Evolutionary conservation across 2,113 vertebrate species (phyloP).

Genomic region (Haemorhous mexicanus): DNA sequence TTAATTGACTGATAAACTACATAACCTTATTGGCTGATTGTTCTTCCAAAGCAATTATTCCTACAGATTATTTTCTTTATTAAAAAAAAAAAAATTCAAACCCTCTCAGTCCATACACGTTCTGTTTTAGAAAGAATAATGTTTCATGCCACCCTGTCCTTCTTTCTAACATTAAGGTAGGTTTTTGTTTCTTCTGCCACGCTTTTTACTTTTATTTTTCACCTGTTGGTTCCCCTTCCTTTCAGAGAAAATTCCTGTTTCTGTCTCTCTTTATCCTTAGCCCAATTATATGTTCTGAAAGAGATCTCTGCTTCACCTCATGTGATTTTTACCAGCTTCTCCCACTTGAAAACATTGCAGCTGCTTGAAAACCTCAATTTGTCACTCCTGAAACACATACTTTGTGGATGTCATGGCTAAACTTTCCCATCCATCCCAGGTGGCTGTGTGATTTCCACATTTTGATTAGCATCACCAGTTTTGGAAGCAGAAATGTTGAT

Average conservation of each 20-base stretch:
- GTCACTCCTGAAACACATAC: neutral
- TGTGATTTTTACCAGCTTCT: neutral
- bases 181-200: neutral
- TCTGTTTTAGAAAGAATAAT: neutral
- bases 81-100: neutral
- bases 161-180: neutral
- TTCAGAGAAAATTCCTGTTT: neutral
- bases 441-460: neutral
- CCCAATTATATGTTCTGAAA: neutral
- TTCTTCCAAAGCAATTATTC: neutral
- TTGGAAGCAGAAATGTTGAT: neutral
- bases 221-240: neutral
- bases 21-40: neutral
- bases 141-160: neutral
- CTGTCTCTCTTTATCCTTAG: neutral
- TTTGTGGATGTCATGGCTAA: neutral
- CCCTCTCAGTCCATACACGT: neutral
- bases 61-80: neutral
- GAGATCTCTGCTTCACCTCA: neutral
- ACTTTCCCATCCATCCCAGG: neutral
- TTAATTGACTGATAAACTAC: neutral
- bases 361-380: slow-evolving; percentile 12
- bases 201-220: neutral
- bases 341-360: neutral
- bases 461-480: neutral